Evolutionary conservation across 2,888 invertebrate species (phyloP).

Genomic region (Ctenicera cuprea): DNA sequence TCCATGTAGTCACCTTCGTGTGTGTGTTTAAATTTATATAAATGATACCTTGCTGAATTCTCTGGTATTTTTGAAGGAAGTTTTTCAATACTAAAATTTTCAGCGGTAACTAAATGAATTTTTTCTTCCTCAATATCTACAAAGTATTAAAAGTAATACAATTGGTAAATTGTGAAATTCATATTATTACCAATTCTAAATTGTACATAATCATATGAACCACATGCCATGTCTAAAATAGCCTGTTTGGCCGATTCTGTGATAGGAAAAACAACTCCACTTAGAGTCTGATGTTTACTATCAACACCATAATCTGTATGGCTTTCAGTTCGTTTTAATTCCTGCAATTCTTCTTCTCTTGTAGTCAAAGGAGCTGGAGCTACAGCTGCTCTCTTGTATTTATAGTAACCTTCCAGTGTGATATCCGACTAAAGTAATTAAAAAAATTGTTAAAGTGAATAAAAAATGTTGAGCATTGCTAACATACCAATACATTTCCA

Average conservation of each 20-base stretch:
- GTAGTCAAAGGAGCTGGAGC: conserved; percentile 94
- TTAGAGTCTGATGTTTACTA: conserved; percentile 91
- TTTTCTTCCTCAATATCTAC: conserved; percentile 90
- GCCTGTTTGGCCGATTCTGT: conserved; percentile 86
- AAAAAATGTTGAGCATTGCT: neutral
- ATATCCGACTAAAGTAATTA: conserved; percentile 77
- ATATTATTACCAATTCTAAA: conserved; percentile 83
- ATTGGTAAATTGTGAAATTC: neutral
- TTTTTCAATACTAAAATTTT: conserved; percentile 80
- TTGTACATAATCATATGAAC: conserved; percentile 92
- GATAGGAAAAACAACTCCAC: conserved; percentile 93
- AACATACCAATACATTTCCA: conserved; percentile 83
- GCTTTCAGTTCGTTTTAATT: conserved; percentile 82
- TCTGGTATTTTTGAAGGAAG: conserved; percentile 88
- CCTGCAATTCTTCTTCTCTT: conserved; percentile 89
- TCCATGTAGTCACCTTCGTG: conserved; percentile 94
- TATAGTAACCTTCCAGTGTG: conserved; percentile 86
- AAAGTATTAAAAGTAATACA: conserved; percentile 59
- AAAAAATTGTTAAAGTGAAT: neutral
- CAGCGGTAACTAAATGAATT: conserved; percentile 87
- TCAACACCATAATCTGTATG: conserved; percentile 86
- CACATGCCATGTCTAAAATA: conserved; percentile 82
- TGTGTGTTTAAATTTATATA: conserved; percentile 92
- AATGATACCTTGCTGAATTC: conserved; percentile 92
- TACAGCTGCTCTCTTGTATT: conserved; percentile 83